Evolutionary conservation across 2,888 invertebrate species (phyloP), one percentile per base, ranked within the genome.

Genomic region (Chrysolina haemoptera): DNA sequence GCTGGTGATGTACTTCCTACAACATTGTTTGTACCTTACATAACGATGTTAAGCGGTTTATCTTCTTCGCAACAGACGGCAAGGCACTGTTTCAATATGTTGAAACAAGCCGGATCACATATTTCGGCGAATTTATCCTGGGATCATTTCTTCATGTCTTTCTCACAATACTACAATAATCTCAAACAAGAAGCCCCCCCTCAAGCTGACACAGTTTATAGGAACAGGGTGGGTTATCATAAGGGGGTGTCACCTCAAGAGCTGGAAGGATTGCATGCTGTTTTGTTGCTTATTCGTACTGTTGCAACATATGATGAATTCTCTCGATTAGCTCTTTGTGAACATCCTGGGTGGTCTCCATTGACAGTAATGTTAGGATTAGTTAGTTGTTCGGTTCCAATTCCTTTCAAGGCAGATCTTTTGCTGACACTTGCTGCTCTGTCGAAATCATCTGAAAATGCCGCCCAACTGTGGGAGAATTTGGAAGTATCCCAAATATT

Each of bases 311-410:
- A 94, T 84, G 96, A 96, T 88, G 94, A 94, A 82, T 92, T 94
- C 81, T 95, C 96, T 0, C 90, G 96, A 71, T 90, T 95, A 46
- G 93, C 94, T 20, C 90, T 98, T 64, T 95, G 95, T 83, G 97
- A 98, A 85, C 96, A 96, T 86, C 92, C 95, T 43, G 94, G 93
- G 81, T 98, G 97, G 96, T 92, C 95, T 71, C 94, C 96, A 0
- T 89, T 97, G 71, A 93, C 93, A 78, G 91, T 94, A 63, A 89
- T 97, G 82, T 91, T 97, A 68, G 93, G 98, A 14, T 89, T 98
- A 59, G 91, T 98, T 10, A 92, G 94, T 80, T 98, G 98, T 86
- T 94, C 95, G 64, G 93, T 98, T 79, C 96, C 97, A 0, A 91
- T 96, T 65, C 90, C 91, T 3, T 89, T 98, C 75, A 98, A 98